Percentiles rank a stretch among this genome's conserved stretches.
Conservation (phyloP, 1,140 invertebrate genomes). For the Vanessa tameamea region DNA sequence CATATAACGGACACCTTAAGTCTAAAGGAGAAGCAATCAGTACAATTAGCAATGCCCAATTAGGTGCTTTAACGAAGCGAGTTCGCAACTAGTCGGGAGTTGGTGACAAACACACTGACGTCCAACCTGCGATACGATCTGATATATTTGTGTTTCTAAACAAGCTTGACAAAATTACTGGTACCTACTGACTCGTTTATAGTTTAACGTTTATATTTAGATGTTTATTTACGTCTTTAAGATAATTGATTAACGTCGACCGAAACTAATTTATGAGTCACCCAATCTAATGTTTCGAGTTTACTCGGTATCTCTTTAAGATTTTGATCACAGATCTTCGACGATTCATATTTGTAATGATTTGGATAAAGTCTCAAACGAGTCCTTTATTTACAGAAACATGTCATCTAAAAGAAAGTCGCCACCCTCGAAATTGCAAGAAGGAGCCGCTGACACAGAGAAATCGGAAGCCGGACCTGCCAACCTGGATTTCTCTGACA, state of each 20-base stretch:
- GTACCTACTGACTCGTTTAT: constrained; percentile 19
- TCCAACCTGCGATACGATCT: constrained; percentile 61
- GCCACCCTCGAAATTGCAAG: constrained; percentile 93
- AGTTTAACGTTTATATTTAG: constrained; percentile 7
- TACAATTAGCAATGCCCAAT: constrained; percentile 73
- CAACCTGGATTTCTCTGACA: constrained; percentile 70
- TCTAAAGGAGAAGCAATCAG: constrained; percentile 74
- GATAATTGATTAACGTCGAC: constrained; percentile 3
- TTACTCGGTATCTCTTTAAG: background rate
- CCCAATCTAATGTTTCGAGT: background rate
- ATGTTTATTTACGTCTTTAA: constrained; percentile 11
- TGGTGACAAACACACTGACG: constrained; percentile 65
- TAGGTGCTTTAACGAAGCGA: constrained; percentile 75
- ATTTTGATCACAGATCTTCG: background rate
- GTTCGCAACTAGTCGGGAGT: constrained; percentile 60
- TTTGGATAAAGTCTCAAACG: background rate
- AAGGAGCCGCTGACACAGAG: constrained; percentile 84
- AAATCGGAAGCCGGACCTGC: constrained; percentile 74
- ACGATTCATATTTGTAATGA: background rate
- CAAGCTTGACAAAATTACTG: constrained; percentile 42
- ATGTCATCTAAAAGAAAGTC: constrained; percentile 97
- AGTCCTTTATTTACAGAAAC: constrained; percentile 83
- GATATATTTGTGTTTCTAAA: constrained; percentile 55
- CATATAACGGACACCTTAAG: constrained; percentile 65
- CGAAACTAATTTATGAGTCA: constrained; percentile 4